Conservation (phyloP, 2,113 vertebrate species). For the Microtus oregoni region DNA sequence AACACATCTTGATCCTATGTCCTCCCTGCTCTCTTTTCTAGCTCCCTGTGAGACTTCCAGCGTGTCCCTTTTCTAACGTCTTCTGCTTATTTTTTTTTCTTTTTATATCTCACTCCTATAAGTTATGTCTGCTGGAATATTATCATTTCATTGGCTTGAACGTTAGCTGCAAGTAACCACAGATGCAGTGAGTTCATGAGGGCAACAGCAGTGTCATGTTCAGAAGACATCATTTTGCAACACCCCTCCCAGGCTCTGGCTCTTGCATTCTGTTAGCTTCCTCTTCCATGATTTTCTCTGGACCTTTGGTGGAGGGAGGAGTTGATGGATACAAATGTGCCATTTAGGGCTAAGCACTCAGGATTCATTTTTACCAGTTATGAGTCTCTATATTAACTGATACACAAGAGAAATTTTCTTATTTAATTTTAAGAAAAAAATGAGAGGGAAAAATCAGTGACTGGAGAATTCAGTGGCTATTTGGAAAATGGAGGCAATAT, state of each 20-base stretch:
- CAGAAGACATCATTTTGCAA: background rate
- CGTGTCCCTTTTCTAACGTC: too few relatives aligned
- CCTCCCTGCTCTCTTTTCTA: background rate
- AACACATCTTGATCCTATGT: background rate
- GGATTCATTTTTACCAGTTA: background rate
- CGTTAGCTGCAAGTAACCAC: background rate
- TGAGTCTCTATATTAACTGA: background rate
- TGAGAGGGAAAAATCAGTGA: background rate
- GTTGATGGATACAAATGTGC: background rate
- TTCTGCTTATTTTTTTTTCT: background rate
- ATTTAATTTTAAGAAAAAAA: conserved; percentile 19
- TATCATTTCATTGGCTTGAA: background rate
- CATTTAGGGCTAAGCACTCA: background rate
- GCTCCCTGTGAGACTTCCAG: background rate
- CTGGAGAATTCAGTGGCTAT: background rate
- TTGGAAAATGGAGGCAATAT: background rate
- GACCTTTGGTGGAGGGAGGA: background rate
- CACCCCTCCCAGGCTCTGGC: background rate
- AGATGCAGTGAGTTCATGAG: background rate
- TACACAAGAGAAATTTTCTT: background rate
- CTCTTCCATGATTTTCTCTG: too few relatives aligned
- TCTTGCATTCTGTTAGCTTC: too few relatives aligned
- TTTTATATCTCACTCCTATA: background rate
- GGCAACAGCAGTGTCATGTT: background rate
- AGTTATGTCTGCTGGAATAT: background rate